Evolutionary conservation across 2,113 vertebrate genomes (phyloP).

Genomic region (Mobula birostris): DNA sequence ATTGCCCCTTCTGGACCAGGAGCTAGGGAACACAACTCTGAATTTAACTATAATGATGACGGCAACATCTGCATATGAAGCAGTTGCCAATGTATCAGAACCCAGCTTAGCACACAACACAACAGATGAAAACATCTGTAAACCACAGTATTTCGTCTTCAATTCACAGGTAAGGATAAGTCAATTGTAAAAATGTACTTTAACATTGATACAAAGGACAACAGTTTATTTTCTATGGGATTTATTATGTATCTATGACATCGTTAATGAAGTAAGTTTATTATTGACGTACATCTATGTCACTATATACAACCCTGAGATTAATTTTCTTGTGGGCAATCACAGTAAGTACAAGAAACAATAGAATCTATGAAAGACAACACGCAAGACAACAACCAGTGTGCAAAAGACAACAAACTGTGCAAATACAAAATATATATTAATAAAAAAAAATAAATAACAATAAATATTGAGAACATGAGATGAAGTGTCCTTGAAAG

Average conservation of each 20-base stretch:
- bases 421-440: no score
- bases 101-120: conserved; percentile 43
- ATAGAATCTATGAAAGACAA: no score
- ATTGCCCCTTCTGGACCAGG: conserved; percentile 43
- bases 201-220: neutral
- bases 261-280: neutral
- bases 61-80: conserved; percentile 26
- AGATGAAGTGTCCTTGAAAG: no score
- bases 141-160: conserved; percentile 79
- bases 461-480: no score
- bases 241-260: neutral
- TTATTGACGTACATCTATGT: no score
- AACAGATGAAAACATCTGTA: conserved; percentile 64
- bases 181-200: neutral
- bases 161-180: conserved; percentile 78
- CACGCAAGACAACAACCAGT: no score
- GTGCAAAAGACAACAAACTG: no score
- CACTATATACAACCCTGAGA: no score
- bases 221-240: neutral
- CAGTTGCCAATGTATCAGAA: neutral
- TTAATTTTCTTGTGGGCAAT: no score
- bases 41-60: conserved; percentile 51
- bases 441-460: no score
- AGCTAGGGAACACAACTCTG: conserved; percentile 52
- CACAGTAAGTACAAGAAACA: no score